Conservation (phyloP, 2,797 vertebrate genomes). For the Orestias chungarensis region DNA sequence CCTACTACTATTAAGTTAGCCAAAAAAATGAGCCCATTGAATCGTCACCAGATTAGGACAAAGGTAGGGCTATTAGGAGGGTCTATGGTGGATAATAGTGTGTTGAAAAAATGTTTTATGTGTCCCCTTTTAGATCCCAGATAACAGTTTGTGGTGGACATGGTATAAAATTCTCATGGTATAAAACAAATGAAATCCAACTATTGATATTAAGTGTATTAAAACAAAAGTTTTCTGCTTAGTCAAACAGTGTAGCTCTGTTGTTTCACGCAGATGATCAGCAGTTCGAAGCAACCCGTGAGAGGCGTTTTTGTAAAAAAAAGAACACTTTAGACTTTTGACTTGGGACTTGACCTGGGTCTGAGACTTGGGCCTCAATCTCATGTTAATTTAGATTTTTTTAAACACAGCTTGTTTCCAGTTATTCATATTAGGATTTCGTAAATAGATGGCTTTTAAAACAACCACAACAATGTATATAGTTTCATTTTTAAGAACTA, state of each 20-base stretch:
- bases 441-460: too few species aligned
- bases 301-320: neutral
- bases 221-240: neutral
- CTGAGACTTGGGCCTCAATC: neutral
- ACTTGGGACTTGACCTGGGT: neutral
- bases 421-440: neutral
- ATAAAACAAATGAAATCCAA: neutral
- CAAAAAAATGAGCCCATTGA: neutral
- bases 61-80: slow-evolving; percentile 8
- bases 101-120: neutral
- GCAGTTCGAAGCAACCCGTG: neutral
- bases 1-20: neutral
- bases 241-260: neutral
- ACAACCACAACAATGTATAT: neutral
- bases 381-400: neutral
- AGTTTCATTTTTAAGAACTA: neutral
- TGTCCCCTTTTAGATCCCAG: slow-evolving; percentile 2
- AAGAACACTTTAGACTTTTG: neutral
- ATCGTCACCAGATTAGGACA: slow-evolving; percentile 8
- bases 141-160: neutral
- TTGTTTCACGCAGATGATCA: neutral
- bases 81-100: neutral
- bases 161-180: neutral
- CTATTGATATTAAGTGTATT: too few species aligned
- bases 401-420: neutral